Evolutionary conservation across 2,888 invertebrate species (phyloP), one percentile per base, ranked within the genome.

Genomic region (Brachyptera risi): DNA sequence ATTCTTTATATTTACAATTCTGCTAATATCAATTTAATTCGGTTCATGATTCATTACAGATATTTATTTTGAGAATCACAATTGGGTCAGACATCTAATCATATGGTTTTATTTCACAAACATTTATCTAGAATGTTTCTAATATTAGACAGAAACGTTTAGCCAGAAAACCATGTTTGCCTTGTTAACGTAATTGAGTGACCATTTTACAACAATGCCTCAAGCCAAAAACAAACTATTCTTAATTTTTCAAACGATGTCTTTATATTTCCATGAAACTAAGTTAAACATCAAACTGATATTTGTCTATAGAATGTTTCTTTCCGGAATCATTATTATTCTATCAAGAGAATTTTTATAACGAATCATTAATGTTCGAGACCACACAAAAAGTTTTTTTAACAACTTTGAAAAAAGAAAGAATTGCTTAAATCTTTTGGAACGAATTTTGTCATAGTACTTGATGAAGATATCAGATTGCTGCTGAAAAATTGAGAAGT

Each of bases 231-330:
- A 31, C 11, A 31, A 31, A 31, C 5, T 24, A 47, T 24, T 47
- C n/a, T 24, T 47, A 21, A n/a, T 21, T 47, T 24, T 40, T 11
- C 15, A 50, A 54, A 23, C 35, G 54, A 54, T 54, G 54, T 54
- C 54, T 54, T 54, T 13, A 59, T n/a, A n/a, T 50, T 59, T 54
- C 54, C 54, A 50, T 51, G 26, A 59, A 59, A 54, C 54, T 54
- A 51, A 40, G 51, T 49, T 42, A 59, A 59, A 51, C 59, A 19
- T 27, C 21, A 19, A 35, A 54, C n/a, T n/a, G 4, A 31, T 54
- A 44, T 44, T 44, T 44, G 21, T 44, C 19, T 44, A n/a, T n/a
- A n/a, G n/a, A 44, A 44, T 44, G 44, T 44, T 21, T 31, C 11
- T 44, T 44, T 44, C 44, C 44, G 44, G 44, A 17, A 21, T 21